Evolutionary conservation across 2,113 vertebrate genomes (phyloP).

Genomic region (Cyanocitta stelleri): DNA sequence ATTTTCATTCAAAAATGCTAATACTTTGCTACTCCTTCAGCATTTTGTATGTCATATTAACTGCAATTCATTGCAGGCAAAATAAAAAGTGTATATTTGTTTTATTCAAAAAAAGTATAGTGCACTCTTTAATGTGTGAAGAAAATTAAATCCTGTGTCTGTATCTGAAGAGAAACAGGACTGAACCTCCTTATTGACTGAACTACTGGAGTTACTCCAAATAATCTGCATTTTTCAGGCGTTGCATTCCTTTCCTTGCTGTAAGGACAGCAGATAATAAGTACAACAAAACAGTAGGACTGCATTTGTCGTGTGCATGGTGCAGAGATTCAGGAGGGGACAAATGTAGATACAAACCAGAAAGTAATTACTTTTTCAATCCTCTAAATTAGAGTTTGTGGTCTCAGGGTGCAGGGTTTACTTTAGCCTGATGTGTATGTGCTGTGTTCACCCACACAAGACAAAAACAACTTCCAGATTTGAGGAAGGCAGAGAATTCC

Average conservation of each 20-base stretch:
- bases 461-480: background rate
- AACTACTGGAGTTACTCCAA: background rate
- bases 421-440: accelerated
- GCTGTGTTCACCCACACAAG: background rate
- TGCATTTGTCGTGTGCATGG: background rate
- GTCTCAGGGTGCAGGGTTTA: background rate
- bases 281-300: background rate
- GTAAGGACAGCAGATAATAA: background rate
- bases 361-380: background rate
- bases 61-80: background rate
- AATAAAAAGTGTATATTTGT: background rate
- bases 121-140: background rate
- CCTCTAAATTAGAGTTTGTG: background rate
- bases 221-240: background rate
- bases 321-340: background rate
- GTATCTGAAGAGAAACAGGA: background rate
- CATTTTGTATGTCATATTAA: background rate
- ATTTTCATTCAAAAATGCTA: background rate
- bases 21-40: background rate
- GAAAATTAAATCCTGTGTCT: background rate
- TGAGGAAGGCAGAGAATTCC: background rate
- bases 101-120: background rate
- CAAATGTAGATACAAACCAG: background rate
- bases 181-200: background rate
- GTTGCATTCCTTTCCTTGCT: background rate